Conservation (phyloP, 2,797 vertebrate genomes). For the Nyctalus aviator region DNA sequence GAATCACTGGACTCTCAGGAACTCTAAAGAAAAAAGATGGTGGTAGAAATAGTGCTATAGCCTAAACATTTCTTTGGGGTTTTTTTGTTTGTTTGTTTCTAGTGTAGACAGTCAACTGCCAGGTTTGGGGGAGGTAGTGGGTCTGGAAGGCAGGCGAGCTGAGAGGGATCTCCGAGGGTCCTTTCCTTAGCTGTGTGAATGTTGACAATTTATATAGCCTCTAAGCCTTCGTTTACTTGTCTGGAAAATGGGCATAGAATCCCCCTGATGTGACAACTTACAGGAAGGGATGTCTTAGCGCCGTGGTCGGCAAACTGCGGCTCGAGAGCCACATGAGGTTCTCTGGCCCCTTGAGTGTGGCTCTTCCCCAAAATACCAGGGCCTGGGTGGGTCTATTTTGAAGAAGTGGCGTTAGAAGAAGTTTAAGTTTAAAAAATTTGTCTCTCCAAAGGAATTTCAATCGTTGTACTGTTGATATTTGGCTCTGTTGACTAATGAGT, state of each 20-base stretch:
- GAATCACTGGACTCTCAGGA: background rate
- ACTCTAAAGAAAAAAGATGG: background rate
- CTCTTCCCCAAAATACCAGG: too few species aligned
- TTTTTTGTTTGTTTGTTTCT: too few species aligned
- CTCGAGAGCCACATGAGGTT: too few species aligned
- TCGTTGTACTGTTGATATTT: too few species aligned
- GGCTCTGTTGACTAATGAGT: too few species aligned
- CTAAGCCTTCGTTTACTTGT: background rate
- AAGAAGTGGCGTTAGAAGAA: too few species aligned
- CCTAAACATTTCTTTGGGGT: background rate
- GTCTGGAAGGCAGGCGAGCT: background rate
- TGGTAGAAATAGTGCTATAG: background rate
- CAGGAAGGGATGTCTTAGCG: background rate
- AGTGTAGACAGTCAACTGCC: background rate
- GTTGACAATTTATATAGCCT: background rate
- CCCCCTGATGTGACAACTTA: background rate
- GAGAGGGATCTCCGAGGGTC: background rate
- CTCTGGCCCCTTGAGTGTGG: too few species aligned
- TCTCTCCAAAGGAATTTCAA: too few species aligned
- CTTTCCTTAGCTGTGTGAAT: background rate
- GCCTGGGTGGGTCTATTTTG: too few species aligned
- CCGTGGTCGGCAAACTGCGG: too few species aligned
- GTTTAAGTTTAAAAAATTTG: too few species aligned
- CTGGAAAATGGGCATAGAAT: background rate
- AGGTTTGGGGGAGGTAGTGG: background rate